Evolutionary conservation across 2,113 vertebrate species (phyloP).

Genomic region (Rhegmatorhina hoffmannsi): DNA sequence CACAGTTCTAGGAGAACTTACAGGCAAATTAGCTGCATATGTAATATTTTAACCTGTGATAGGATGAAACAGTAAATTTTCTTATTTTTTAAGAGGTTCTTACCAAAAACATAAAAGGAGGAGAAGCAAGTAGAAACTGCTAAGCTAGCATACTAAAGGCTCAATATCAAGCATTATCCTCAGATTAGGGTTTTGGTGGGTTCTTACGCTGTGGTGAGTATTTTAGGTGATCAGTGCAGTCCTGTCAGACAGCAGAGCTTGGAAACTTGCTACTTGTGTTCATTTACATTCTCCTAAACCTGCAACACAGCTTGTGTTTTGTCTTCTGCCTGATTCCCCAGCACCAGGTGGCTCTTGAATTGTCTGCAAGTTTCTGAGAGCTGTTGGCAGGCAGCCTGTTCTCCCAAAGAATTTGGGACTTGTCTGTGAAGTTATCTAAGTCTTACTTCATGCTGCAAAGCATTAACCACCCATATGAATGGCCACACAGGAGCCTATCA

Average conservation of each 20-base stretch:
- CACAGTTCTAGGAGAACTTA: background rate
- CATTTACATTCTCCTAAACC: background rate
- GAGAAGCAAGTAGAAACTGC: background rate
- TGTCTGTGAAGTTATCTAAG: background rate
- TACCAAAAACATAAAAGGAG: background rate
- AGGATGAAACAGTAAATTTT: background rate
- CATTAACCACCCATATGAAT: rapidly evolving
- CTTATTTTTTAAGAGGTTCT: background rate
- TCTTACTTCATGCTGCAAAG: background rate
- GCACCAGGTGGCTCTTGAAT: background rate
- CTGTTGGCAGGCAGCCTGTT: background rate
- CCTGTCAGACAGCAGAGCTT: background rate
- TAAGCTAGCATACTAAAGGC: background rate
- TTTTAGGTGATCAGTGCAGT: background rate
- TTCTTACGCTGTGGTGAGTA: background rate
- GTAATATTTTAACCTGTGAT: background rate
- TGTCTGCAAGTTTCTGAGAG: background rate
- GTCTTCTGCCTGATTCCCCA: background rate
- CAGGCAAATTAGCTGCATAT: background rate
- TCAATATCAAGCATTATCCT: background rate
- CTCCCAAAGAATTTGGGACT: background rate
- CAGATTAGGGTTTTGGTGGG: background rate
- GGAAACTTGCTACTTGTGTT: background rate
- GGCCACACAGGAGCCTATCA: background rate
- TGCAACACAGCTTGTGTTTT: background rate